A percentile compares a stretch with the other conserved stretches of the same genome.
phyloP scores from a whole-genome alignment of 2,113 vertebrate genomes.

The Serilophus lunatus region DNA sequence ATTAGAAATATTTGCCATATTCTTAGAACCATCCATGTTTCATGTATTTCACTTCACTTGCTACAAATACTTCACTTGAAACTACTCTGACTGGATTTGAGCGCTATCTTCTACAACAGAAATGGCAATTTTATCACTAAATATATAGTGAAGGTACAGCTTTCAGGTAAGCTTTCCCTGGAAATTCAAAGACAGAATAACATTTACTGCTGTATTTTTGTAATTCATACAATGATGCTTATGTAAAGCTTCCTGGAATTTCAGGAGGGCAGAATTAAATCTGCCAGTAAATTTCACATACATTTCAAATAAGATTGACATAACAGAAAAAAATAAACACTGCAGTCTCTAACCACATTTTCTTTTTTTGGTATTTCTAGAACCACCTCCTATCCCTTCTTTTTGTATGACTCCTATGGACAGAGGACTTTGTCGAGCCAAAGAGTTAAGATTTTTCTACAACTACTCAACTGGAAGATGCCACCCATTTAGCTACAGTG shows the following conservation, averaged over 20 bases:
- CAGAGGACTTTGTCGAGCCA: slow-evolving; percentile 74
- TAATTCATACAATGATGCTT: background rate
- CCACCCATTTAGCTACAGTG: slow-evolving; percentile 79
- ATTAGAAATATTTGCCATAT: background rate
- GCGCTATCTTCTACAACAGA: background rate
- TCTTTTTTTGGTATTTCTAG: slow-evolving; percentile 61
- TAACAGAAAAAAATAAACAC: background rate
- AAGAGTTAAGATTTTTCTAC: slow-evolving; percentile 76
- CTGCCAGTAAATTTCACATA: background rate
- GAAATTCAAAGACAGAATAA: background rate
- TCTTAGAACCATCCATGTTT: background rate
- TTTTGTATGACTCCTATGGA: slow-evolving; percentile 73
- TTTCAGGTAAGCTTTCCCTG: background rate
- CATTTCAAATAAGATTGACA: too few relatives aligned
- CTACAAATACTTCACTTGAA: background rate
- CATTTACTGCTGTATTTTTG: background rate
- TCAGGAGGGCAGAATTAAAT: background rate
- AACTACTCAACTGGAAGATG: slow-evolving; percentile 72
- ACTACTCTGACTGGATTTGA: background rate
- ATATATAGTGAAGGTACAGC: background rate
- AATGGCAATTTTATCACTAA: background rate
- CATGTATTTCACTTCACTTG: background rate
- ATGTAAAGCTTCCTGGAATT: background rate
- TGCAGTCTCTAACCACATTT: background rate
- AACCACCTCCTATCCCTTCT: background rate